Evolutionary conservation across 2,888 invertebrate genomes (phyloP), one percentile per base, ranked within the genome.

Genomic region (Perizoma affinitatum): DNA sequence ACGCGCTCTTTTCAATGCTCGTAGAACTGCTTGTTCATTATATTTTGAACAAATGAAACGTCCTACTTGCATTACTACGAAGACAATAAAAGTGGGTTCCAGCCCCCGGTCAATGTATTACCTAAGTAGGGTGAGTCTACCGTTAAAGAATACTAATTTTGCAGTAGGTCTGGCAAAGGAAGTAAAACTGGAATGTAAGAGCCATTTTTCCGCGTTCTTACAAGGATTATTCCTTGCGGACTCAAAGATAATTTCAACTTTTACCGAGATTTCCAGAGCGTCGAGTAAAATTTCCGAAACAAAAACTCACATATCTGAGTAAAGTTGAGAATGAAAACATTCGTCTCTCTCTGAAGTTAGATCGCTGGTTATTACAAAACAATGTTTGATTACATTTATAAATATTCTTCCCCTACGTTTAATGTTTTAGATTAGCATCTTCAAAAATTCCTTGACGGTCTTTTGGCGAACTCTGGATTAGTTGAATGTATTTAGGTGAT

Each of bases 21-120:
- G 53, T 50, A 54, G 56, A 52, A 52, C 10, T 49, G 48, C 60
- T 61, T 53, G 65, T 69, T 65, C 66, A 67, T 69, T 73, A 71
- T 69, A 69, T 70, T 69, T 58, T 61, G 50, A 65, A 61, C 62
- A 59, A 70, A 68, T 66, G 58, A 63, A 64, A 49, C 55, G 58
- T 47, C 51, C 59, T 61, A 65, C 52, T 51, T 65, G 50, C 46
- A 59, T 62, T 63, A 61, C 46, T 40, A 55, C 42, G 54, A 41
- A 44, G 55, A 65, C 63, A 66, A 63, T 68, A 63, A 61, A 59
- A 63, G 55, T 60, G 54, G 54, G 54, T 50, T 61, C 59, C 53
- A 52, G 41, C 53, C 35, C 45, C 56, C 53, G 54, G 61, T 56
- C 62, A 41, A 60, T 44, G 67, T 54, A 61, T 63, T 62, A 61